These are phyloP conservation scores for Taeniopygia guttata DNA, from an alignment of 2,797 vertebrate species.

Conservation along the genomic window DNA sequence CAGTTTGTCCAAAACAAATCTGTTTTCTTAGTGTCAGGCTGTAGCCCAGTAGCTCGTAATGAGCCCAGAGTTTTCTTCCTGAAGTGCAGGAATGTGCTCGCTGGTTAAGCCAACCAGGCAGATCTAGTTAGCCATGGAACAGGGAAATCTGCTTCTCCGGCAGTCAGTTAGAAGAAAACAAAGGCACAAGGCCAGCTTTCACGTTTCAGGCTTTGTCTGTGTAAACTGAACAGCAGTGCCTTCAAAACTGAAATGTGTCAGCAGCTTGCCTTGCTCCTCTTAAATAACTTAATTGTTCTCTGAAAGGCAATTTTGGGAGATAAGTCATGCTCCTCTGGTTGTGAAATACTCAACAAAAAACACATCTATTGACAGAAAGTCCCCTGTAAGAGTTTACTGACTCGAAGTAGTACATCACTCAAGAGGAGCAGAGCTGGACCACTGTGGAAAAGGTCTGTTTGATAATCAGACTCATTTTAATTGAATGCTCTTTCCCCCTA, in stretches of 20 bases:
- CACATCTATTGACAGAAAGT: not conserved
- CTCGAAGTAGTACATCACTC: not conserved
- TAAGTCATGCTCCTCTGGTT: slow-evolving; percentile 9
- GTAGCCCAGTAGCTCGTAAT: not conserved
- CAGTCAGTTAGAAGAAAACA: not conserved
- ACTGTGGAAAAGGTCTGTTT: not conserved
- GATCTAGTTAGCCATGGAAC: slow-evolving; percentile 9
- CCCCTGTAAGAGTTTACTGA: not conserved
- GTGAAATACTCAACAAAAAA: not conserved
- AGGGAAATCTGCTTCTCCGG: not conserved
- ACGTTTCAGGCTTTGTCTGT: slow-evolving; percentile 9
- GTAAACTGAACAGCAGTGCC: not conserved
- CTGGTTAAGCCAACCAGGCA: slow-evolving; percentile 47
- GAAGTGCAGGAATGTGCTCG: slow-evolving; percentile 22
- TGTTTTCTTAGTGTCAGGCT: slow-evolving; percentile 17
- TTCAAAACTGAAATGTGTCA: slow-evolving; percentile 16
- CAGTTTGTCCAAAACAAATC: slow-evolving; percentile 48
- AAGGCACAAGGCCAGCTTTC: slow-evolving; percentile 40
- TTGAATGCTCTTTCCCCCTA: not conserved
- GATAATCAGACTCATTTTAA: not conserved
- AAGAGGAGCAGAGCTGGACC: not conserved
- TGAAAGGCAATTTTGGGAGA: not conserved
- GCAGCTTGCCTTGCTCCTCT: slow-evolving; percentile 1
- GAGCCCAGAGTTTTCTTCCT: slow-evolving; percentile 22
- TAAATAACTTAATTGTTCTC: slow-evolving; percentile 39